Evolutionary conservation across 2,888 invertebrate genomes (phyloP).

Genomic region (Polymixis lichenea): DNA sequence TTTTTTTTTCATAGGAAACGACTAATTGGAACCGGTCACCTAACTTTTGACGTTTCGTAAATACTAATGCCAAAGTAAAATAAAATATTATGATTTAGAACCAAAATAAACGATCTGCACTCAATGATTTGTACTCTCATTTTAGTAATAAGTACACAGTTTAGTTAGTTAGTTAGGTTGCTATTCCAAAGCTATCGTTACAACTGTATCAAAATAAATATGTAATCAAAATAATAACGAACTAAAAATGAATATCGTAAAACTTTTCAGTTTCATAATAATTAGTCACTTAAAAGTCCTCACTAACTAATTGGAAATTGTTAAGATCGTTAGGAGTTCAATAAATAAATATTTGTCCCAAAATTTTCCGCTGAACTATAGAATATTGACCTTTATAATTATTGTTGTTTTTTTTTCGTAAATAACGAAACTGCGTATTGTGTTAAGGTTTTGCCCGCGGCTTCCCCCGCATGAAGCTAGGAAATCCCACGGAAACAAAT

Average conservation of each 20-base stretch:
- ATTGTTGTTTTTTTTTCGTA: not conserved
- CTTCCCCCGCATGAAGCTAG: not conserved
- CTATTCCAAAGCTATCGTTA: not conserved
- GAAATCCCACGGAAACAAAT: not conserved
- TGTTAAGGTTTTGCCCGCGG: not conserved
- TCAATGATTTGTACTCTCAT: not conserved
- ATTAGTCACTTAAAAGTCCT: not conserved
- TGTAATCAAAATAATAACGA: conserved; percentile 9
- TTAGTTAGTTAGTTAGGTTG: not conserved
- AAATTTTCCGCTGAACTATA: not conserved
- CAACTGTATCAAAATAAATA: not conserved
- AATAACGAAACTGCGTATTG: not conserved
- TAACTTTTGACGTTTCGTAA: too few species aligned
- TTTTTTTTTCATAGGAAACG: too few species aligned
- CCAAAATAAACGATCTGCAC: not conserved
- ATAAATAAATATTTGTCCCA: not conserved
- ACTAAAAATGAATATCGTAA: not conserved
- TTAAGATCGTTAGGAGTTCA: conserved; percentile 28
- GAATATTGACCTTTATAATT: not conserved
- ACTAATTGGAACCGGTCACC: too few species aligned
- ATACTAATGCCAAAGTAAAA: too few species aligned
- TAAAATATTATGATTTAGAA: too few species aligned
- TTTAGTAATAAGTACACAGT: too few species aligned
- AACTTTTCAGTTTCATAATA: not conserved
- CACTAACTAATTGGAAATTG: conserved; percentile 14